phyloP scores from a whole-genome alignment of 2,888 invertebrate genomes.

The Andrena flavipes region DNA sequence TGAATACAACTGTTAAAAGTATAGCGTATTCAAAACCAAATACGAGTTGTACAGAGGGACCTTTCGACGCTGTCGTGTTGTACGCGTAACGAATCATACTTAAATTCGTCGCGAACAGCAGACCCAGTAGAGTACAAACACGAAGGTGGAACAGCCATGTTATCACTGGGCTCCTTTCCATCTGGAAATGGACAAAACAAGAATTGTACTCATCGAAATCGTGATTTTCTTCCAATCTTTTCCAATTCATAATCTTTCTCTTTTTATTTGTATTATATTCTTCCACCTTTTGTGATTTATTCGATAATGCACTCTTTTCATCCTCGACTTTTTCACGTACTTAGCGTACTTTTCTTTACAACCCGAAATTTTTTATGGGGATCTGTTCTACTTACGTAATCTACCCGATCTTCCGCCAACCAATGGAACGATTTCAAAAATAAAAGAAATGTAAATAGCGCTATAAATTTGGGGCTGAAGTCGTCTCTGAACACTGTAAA shows the following conservation, averaged over 20 bases:
- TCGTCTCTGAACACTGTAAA: slow-evolving; percentile 99
- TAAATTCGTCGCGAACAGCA: slow-evolving; percentile 93
- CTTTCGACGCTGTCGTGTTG: slow-evolving; percentile 95
- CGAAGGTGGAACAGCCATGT: slow-evolving; percentile 97
- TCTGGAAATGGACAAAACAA: slow-evolving; percentile 87
- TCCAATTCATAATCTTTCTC: too few species aligned
- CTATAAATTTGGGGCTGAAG: slow-evolving; percentile 99
- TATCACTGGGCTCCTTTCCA: slow-evolving; percentile 99
- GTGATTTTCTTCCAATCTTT: too few species aligned
- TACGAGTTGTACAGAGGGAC: slow-evolving; percentile 98
- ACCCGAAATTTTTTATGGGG: too few species aligned
- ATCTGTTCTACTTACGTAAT: slow-evolving; percentile 92
- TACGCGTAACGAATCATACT: slow-evolving; percentile 97
- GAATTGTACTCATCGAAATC: neutral
- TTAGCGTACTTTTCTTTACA: too few species aligned
- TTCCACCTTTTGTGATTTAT: too few species aligned
- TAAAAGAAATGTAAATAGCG: slow-evolving; percentile 96
- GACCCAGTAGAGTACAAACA: slow-evolving; percentile 92
- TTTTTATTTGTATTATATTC: too few species aligned
- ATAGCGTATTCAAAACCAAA: slow-evolving; percentile 99
- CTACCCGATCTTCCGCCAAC: slow-evolving; percentile 99
- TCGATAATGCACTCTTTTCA: too few species aligned
- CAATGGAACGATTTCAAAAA: slow-evolving; percentile 99
- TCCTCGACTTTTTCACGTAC: too few species aligned
- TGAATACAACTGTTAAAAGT: slow-evolving; percentile 95